A percentile compares a stretch with the other conserved stretches of the same genome.
Evolutionary conservation across 2,797 vertebrate species (phyloP).

Genomic region (Acanthis flammea): DNA sequence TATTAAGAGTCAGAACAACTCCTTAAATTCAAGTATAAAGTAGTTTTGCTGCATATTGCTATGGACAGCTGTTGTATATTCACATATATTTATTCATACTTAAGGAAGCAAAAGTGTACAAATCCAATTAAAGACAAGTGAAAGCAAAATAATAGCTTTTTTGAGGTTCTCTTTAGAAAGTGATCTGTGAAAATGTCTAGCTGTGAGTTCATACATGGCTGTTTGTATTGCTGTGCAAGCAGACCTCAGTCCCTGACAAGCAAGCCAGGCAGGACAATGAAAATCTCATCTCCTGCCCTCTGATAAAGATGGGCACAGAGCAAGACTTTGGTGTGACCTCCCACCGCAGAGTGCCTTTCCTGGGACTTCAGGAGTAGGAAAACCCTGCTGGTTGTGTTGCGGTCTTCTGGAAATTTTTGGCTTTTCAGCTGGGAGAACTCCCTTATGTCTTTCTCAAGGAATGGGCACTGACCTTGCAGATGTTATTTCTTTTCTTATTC

Average conservation of each 20-base stretch:
- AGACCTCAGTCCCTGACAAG: background rate
- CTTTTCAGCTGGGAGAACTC: background rate
- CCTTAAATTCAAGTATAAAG: background rate
- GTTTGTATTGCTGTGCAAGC: constrained; percentile 30
- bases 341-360: background rate
- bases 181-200: background rate
- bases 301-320: background rate
- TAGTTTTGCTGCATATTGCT: background rate
- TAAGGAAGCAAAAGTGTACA: background rate
- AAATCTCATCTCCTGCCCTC: background rate
- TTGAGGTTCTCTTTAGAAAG: background rate
- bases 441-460: background rate
- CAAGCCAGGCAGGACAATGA: background rate
- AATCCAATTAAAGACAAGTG: background rate
- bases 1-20: background rate
- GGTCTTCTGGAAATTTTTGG: background rate
- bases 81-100: background rate
- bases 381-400: background rate
- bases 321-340: background rate
- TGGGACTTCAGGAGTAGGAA: background rate
- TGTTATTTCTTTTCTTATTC: background rate
- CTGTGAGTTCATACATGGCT: background rate
- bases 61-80: background rate
- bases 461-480: background rate
- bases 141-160: background rate